Evolutionary conservation across 2,888 invertebrate species (phyloP), one percentile per base, ranked within the genome.

Genomic region (Thysanoteuthis rhombus): DNA sequence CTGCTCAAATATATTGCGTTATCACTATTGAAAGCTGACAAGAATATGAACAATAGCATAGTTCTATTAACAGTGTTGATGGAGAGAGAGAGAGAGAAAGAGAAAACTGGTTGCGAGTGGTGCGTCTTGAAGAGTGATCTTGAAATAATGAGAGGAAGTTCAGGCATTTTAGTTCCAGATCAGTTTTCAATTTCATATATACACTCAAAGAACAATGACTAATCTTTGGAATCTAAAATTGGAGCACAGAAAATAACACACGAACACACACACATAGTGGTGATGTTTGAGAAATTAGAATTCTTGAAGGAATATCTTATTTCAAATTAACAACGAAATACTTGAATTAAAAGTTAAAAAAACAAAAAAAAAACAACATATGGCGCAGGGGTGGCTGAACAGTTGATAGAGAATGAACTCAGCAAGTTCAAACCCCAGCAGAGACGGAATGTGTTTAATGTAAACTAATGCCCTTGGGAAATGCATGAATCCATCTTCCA

Each of bases 131-230:
- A 36, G 75, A 75, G 75, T 75, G 75, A 75, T 75, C 75, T 75
- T 75, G 75, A 75, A 75, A 75, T 75, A 75, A 75, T 75, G 75
- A 75, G 75, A 75, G 75, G 75, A 75, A 75, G 75, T 75, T 75
- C 75, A 75, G n/a, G 75, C 75, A 75, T 75, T 75, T 75, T 36
- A 75, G 75, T n/a, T 75, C 75, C 75, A 75, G 75, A 75, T 75
- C 75, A 75, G 75, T 75, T 75, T 75, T 75, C 75, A 75, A 75
- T 75, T 75, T 75, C 75, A 75, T 36, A n/a, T 75, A 75, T 75
- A 75, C 75, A 75, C 75, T 75, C 75, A 75, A n/a, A 75, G 75
- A 75, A 75, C 75, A 75, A 75, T 75, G 75, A 75, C 75, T 75
- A 75, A 75, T 75, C 75, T 75, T n/a, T 75, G 75, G 75, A 36